Base-by-base conservation (phyloP, 2,797 vertebrate genomes). In the Podarcis siculus region DNA sequence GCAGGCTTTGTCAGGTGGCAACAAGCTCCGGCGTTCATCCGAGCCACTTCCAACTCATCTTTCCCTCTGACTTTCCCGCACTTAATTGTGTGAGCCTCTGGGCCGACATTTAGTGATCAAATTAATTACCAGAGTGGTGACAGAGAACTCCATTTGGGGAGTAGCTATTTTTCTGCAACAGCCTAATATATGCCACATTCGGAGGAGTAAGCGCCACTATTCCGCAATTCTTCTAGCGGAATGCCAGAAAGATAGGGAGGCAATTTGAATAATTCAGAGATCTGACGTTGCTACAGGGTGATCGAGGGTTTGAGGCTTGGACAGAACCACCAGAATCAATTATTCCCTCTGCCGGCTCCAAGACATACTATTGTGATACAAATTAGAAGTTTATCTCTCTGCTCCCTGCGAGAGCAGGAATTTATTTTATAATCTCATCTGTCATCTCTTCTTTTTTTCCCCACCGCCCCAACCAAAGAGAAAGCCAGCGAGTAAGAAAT, bases 241-340 rank as follows among this genome's bases (percentile, higher is more conserved):
- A 79, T 81, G 81, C 79, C 86, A 78, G 79, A 45, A 86, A 83
- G 84, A 91, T 85, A 90, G n/a, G 81, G 83, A 92, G 88, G 79
- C 93, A 83, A 91, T 91, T 35, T 69, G 72, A 90, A 64, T 90
- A 66, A 94, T 89, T 92, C 77, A 85, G 93, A 94, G 91, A 89
- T 79, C 79, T 84, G 83, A 85, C 66, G 42, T 92, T 7, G 2
- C 85, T 93, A 88, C 32, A 83, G 89, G 72, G 89, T 91, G 39
- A 87, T 91, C 83, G 64, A 93, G 85, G 85, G 76, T 58, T 92
- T 90, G 37, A 55, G 67, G 79, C 82, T 87, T 85, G 71, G 86
- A 78, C 84, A 91, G 86, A 93, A 86, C 55, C 37, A 45, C 73
- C 83, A 61, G 64, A 91, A 89, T 87, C 88, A 82, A 86, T 90